Percentiles rank a stretch among this genome's conserved stretches.
Evolutionary conservation across 1,140 invertebrate genomes (phyloP).

Genomic region (Sycophila sp.): DNA sequence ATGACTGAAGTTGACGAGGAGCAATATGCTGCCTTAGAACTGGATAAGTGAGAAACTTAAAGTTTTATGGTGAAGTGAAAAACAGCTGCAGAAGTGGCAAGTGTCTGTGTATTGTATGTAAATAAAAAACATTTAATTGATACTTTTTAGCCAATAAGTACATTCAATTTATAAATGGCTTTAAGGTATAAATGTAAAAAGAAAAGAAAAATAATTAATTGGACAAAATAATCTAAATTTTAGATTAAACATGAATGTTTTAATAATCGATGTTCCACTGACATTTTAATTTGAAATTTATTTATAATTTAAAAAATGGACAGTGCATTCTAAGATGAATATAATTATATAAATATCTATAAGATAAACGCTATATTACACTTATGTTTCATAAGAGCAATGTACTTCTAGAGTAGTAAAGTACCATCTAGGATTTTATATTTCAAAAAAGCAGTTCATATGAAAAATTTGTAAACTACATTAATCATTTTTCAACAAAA

Average conservation of each 20-base stretch:
- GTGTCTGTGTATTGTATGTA: slow-evolving; percentile 38
- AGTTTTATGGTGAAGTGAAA: slow-evolving; percentile 10
- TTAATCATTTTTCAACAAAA: background rate
- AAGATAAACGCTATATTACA: slow-evolving; percentile 43
- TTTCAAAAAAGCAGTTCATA: slow-evolving; percentile 44
- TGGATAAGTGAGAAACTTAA: slow-evolving; percentile 70
- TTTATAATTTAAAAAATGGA: slow-evolving; percentile 48
- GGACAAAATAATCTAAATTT: slow-evolving; percentile 41
- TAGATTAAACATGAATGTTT: slow-evolving; percentile 49
- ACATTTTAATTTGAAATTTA: slow-evolving; percentile 56
- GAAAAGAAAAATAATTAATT: slow-evolving; percentile 41
- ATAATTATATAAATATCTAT: slow-evolving; percentile 43
- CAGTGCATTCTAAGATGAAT: slow-evolving; percentile 47
- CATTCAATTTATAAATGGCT: slow-evolving; percentile 25
- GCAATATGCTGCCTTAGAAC: slow-evolving; percentile 78
- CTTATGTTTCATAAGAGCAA: slow-evolving; percentile 48
- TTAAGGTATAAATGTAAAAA: slow-evolving; percentile 40
- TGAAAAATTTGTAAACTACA: slow-evolving; percentile 11
- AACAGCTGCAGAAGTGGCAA: background rate
- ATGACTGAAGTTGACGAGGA: slow-evolving; percentile 87
- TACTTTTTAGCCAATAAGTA: slow-evolving; percentile 37
- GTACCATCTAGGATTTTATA: slow-evolving; percentile 63
- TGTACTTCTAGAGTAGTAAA: slow-evolving; percentile 58
- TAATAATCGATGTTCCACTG: slow-evolving; percentile 49
- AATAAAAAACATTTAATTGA: slow-evolving; percentile 32